Percentiles rank a stretch among this genome's conserved stretches.
These are phyloP conservation scores for Pholis gunnellus DNA, from an alignment of 2,113 vertebrate genomes.

Conservation along the genomic window DNA sequence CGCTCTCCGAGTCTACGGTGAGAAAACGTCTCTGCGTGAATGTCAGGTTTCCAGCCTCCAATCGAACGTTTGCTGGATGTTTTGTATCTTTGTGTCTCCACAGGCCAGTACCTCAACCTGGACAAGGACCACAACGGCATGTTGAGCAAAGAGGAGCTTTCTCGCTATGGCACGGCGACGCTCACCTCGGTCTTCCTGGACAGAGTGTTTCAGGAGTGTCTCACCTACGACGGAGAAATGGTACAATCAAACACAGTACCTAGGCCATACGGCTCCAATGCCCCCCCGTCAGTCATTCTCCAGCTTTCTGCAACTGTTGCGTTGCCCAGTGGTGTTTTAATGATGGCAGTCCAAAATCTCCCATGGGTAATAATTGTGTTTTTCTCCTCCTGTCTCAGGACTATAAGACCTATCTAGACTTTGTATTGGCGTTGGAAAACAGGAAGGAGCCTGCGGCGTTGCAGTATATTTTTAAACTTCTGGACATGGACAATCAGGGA, in stretches of 20 bases:
- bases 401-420: constrained; percentile 98
- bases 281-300: neutral
- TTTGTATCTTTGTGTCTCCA: neutral
- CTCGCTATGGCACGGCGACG: constrained; percentile 96
- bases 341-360: too few relatives aligned
- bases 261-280: neutral
- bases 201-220: constrained; percentile 96
- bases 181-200: constrained; percentile 96
- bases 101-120: constrained; percentile 97
- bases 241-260: constrained; percentile 72
- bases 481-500: constrained; percentile 98
- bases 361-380: neutral
- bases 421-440: constrained; percentile 98
- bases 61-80: neutral
- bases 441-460: constrained; percentile 97
- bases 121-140: constrained; percentile 99
- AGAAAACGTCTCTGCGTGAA: constrained; percentile 18
- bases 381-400: constrained; percentile 85
- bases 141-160: constrained; percentile 98
- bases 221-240: constrained; percentile 99
- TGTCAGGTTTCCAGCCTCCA: neutral
- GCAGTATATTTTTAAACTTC: constrained; percentile 97
- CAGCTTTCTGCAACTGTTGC: neutral
- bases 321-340: neutral
- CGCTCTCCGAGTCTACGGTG: constrained; percentile 95